Base-by-base conservation (phyloP, 2,113 vertebrate species). In the Microcebus jonahi region DNA sequence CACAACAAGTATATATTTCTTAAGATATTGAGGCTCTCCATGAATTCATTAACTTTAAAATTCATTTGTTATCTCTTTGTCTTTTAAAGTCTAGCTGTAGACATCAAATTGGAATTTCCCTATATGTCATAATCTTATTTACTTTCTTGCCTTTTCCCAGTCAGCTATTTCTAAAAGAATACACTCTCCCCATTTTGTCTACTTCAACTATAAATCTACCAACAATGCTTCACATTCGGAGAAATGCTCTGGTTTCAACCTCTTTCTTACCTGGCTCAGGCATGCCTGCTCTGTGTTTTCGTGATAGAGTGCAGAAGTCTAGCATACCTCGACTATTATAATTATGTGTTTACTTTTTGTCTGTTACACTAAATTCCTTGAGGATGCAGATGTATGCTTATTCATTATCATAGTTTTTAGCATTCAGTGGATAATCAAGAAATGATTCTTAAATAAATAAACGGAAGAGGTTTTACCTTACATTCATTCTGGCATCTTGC, bases 361-460 rank as follows among this genome's bases (percentile, higher is more conserved):
- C 5, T 84, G 23, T 96, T 80, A 88, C 8, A 68, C 10, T 70
- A 76, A 75, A 57, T 79, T 86, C 0, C 29, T 86, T 42, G 29
- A 83, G 3, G 20, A 75, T 75, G 9, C 3, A 67, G 17, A 88
- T 50, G 18, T 67, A 34, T 0, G 34, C 9, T 23, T 59, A 57
- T 23, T 48, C 17, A 82, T 63, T 61, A 79, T 45, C 48, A 85
- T 75, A 57, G 9, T 14, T 45, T 87, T 57, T 34, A 88, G 39
- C 31, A 48, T 80, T 94, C 67, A 61, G 39, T 48, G 31, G 14
- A 67, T 67, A 11, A 65, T 68, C 23, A 48, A 31, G 21, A 88
- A 93, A 57, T 87, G 31, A 55, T 65, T 89, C 48, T 94, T 80
- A 92, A 86, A 71, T 36, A 42, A 55, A 82, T 50, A 67, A 76